Evolutionary conservation across 1,140 invertebrate species (phyloP), one percentile per base, ranked within the genome.

Genomic region (Magallana ariakensis): DNA sequence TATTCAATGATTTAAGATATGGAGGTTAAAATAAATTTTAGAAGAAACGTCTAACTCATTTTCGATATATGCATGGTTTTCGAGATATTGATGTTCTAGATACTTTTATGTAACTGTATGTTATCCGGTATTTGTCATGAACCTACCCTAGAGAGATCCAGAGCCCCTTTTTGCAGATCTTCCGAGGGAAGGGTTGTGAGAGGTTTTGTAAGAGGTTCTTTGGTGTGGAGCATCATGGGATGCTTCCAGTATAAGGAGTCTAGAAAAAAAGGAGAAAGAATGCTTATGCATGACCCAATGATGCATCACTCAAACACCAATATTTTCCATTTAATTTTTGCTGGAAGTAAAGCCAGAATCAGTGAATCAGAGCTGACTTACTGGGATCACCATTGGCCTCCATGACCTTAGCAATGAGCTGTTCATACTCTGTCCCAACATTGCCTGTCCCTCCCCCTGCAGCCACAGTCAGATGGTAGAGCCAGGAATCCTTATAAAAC

Each of bases 391-490:
- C 98, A 92, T 98, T 97, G 16, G 97, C 97, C 94, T 98, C 98
- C 98, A 99, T 99, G 13, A 99, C 95, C 95, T 98, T 98, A 92
- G 98, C 97, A 13, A 99, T 97, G 8, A 99, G 94, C 94, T 99
- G 98, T 93, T 99, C 98, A 93, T 98, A 99, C 93, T 98, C 98
- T 3, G 98, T 99, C 57, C 98, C 98, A 11, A 92, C 92, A 85
- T 97, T 97, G 93, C 96, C 97, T 10, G 97, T 96, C 5, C 98
- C 97, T 75, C 97, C 98, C 75, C 97, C 98, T 57, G 98, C 98
- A 0, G 98, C 98, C 26, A 99, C 97, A 0, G 98, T 99, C 87
- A 99, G 94, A 93, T 98, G 97, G 94, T 99, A 99, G 84, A 99
- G 94, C 98, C 98, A 99, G 87, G 97, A 97, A 94, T 99, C 98